phyloP scores from a whole-genome alignment of 2,797 vertebrate species.

The Cichlasoma orientale region DNA sequence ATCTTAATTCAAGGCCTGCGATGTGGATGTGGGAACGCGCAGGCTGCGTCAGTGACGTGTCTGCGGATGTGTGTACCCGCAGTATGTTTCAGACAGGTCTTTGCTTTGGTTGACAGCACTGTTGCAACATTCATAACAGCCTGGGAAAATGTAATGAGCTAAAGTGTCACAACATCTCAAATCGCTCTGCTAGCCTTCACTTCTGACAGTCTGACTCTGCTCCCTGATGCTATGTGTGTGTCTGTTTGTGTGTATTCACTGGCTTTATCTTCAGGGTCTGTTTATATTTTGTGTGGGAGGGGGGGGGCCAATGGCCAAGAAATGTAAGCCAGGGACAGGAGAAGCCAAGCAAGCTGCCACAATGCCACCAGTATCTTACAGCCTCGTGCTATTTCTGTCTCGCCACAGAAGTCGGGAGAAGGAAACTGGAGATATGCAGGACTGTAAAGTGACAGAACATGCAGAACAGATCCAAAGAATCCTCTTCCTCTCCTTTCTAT shows the following conservation, averaged over 20 bases:
- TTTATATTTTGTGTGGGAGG: conserved; percentile 62
- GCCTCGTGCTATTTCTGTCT: conserved; percentile 43
- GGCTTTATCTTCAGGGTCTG: conserved; percentile 48
- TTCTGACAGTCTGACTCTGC: conserved; percentile 62
- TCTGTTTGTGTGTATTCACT: conserved; percentile 12
- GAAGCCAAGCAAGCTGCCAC: conserved; percentile 56
- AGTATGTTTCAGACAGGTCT: conserved; percentile 59
- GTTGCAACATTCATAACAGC: conserved; percentile 72
- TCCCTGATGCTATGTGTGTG: conserved; percentile 22
- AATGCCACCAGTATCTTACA: conserved; percentile 39
- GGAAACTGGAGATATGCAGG: neutral
- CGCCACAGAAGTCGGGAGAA: neutral
- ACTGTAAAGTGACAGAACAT: conserved; percentile 29
- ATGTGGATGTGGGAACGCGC: conserved; percentile 10
- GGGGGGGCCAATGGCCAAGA: conserved; percentile 38
- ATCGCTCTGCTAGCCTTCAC: conserved; percentile 65
- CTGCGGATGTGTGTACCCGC: conserved; percentile 15
- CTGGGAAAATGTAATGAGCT: conserved; percentile 80
- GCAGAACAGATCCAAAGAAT: conserved; percentile 23
- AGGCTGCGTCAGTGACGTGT: neutral
- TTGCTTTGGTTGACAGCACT: conserved; percentile 71
- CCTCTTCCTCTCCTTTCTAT: conserved; percentile 7
- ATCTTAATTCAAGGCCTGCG: conserved; percentile 30
- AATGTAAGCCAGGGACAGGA: conserved; percentile 33
- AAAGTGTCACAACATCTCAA: conserved; percentile 82